A percentile compares a stretch with the other conserved stretches of the same genome.
Conservation (phyloP, 1,140 invertebrate genomes). For the Hirudo medicinalis region DNA sequence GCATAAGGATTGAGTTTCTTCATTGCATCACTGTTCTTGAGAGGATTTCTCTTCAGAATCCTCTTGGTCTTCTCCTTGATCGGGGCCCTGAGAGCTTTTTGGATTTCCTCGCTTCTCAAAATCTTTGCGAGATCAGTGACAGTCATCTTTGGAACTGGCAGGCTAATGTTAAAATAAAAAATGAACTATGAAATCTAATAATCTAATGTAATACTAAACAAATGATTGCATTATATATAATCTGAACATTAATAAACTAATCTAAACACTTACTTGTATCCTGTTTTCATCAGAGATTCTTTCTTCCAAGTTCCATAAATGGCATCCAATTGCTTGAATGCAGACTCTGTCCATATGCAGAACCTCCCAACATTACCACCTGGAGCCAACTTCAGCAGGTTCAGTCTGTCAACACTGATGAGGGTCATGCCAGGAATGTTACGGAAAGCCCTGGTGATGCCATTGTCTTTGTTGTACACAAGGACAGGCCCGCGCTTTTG, state of each 20-base stretch:
- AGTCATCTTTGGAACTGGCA: slow-evolving; percentile 90
- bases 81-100: slow-evolving; percentile 69
- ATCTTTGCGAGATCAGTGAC: slow-evolving; percentile 83
- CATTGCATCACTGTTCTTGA: slow-evolving; percentile 70
- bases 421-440: slow-evolving; percentile 91
- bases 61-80: slow-evolving; percentile 37
- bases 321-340: slow-evolving; percentile 74
- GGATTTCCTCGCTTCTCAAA: slow-evolving; percentile 86
- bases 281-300: slow-evolving; percentile 70
- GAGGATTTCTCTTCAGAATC: slow-evolving; percentile 29
- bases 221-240: background rate
- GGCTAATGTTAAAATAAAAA: slow-evolving; percentile 35
- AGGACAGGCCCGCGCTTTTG: slow-evolving; percentile 88
- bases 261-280: slow-evolving; percentile 55
- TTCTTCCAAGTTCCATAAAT: slow-evolving; percentile 91
- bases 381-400: slow-evolving; percentile 87
- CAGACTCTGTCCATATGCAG: slow-evolving; percentile 83
- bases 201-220: background rate
- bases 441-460: slow-evolving; percentile 83
- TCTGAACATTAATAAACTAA: slow-evolving; percentile 6
- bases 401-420: slow-evolving; percentile 79
- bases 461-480: slow-evolving; percentile 82
- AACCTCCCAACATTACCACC: slow-evolving; percentile 91
- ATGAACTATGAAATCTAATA: background rate
- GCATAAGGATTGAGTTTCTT: slow-evolving; percentile 68